phyloP scores from a whole-genome alignment of 2,113 vertebrate genomes.

The Larimichthys crocea region DNA sequence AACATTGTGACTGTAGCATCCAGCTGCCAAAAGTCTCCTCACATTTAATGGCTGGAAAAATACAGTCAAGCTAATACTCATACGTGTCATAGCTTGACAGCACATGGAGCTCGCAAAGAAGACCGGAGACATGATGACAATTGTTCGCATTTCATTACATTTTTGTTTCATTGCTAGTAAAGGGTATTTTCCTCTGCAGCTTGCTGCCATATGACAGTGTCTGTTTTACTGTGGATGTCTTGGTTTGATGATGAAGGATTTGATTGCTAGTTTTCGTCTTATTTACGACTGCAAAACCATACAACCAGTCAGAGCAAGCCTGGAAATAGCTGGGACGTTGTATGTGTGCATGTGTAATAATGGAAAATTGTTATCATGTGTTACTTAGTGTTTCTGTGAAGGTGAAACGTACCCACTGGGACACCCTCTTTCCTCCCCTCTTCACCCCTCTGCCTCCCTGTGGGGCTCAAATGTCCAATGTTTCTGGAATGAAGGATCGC shows the following conservation, averaged over 20 bases:
- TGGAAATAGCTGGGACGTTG: constrained; percentile 35
- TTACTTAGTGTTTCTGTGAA: constrained; percentile 50
- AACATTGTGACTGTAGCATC: not conserved
- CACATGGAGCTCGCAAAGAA: not conserved
- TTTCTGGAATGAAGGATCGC: constrained; percentile 43
- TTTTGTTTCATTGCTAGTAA: constrained; percentile 28
- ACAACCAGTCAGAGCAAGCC: constrained; percentile 14
- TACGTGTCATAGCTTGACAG: constrained; percentile 31
- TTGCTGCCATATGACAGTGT: constrained; percentile 39
- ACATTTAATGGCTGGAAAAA: constrained; percentile 51
- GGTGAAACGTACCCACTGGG: constrained; percentile 50
- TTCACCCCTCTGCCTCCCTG: not conserved
- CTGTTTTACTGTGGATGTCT: constrained; percentile 29
- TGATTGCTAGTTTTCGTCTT: constrained; percentile 45
- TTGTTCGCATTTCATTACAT: constrained; percentile 35
- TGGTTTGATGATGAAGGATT: constrained; percentile 25
- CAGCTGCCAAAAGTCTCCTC: constrained; percentile 36
- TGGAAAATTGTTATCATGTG: constrained; percentile 73
- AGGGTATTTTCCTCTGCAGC: constrained; percentile 26
- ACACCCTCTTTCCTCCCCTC: not conserved
- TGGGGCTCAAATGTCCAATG: constrained; percentile 45
- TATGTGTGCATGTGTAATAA: constrained; percentile 57
- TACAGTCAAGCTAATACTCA: constrained; percentile 34
- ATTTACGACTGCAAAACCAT: constrained; percentile 21
- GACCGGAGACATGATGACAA: constrained; percentile 36